Percentiles rank a stretch among this genome's conserved stretches.
Evolutionary conservation across 2,113 vertebrate species (phyloP).

Genomic region (Chiloscyllium plagiosum): DNA sequence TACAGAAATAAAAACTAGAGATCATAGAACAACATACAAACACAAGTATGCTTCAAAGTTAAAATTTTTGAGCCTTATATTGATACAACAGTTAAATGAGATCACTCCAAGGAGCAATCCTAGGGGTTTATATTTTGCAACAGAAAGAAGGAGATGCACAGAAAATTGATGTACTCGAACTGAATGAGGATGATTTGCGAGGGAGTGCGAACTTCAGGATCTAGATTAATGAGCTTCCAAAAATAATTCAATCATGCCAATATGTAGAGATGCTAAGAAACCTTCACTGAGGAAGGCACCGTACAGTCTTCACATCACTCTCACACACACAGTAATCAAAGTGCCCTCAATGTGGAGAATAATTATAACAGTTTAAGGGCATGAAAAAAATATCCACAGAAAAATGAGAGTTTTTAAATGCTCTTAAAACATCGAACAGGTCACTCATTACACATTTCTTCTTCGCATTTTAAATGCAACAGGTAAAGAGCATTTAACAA

Average conservation of each 20-base stretch:
- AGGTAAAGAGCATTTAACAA: background rate
- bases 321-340: background rate
- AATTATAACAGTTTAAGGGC: background rate
- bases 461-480: background rate
- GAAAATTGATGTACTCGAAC: background rate
- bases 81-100: background rate
- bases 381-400: background rate
- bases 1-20: background rate
- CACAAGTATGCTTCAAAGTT: background rate
- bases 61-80: background rate
- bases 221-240: background rate
- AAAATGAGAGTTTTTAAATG: background rate
- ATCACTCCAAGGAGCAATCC: background rate
- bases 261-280: background rate
- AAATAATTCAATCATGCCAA: background rate
- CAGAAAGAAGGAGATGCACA: background rate
- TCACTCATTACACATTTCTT: background rate
- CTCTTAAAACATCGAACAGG: background rate
- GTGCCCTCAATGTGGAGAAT: background rate
- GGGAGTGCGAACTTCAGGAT: background rate
- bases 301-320: background rate
- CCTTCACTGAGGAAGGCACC: background rate
- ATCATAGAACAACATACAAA: background rate
- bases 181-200: background rate
- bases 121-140: background rate